phyloP scores from a whole-genome alignment of 2,113 vertebrate species.

The Rhinolophus ferrumequinum region DNA sequence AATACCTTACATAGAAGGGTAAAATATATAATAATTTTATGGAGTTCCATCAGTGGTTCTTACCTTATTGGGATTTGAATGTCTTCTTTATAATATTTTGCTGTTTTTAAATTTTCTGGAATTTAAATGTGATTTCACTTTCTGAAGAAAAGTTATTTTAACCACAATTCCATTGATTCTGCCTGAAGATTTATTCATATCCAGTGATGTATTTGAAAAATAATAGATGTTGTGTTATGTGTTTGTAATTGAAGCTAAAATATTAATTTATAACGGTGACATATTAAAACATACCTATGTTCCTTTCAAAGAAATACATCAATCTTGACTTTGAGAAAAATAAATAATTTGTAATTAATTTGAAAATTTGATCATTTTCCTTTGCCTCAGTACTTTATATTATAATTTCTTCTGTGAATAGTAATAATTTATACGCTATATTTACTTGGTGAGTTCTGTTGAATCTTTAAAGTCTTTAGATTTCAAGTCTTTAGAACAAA shows the following conservation, averaged over 20 bases:
- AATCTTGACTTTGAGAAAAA: slow-evolving; percentile 11
- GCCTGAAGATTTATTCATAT: background rate
- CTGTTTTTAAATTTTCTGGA: background rate
- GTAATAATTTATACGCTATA: background rate
- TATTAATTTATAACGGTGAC: background rate
- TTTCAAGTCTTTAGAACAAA: background rate
- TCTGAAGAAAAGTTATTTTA: slow-evolving; percentile 15
- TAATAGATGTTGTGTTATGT: background rate
- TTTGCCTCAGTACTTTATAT: background rate
- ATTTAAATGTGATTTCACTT: background rate
- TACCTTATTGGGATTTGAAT: background rate
- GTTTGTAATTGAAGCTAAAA: slow-evolving; percentile 26
- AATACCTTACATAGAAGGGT: background rate
- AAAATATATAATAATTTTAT: background rate
- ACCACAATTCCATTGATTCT: background rate
- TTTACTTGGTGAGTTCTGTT: background rate
- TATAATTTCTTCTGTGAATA: background rate
- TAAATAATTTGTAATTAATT: background rate
- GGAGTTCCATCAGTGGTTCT: background rate
- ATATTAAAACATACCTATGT: slow-evolving; percentile 35
- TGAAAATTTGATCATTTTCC: background rate
- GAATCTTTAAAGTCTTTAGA: background rate
- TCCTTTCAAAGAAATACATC: slow-evolving; percentile 27
- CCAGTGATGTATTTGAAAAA: slow-evolving; percentile 27
- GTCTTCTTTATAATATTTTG: background rate